These are phyloP conservation scores for Sardina pilchardus DNA, from an alignment of 2,113 vertebrate genomes.

Conservation along the genomic window DNA sequence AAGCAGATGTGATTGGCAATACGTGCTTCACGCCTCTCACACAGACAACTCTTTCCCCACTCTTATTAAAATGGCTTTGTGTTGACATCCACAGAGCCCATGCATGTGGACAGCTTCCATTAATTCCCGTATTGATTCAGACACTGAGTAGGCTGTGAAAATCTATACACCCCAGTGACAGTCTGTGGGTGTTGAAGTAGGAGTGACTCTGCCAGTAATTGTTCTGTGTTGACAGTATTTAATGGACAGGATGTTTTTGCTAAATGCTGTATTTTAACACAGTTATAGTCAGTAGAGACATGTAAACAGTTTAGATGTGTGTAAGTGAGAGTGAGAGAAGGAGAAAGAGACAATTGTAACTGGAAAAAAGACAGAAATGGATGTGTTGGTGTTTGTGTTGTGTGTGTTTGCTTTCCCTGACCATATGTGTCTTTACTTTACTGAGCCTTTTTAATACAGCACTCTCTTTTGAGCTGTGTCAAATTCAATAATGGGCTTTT, in stretches of 20 bases:
- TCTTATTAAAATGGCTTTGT: not conserved
- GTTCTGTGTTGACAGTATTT: not conserved
- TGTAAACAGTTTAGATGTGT: too few species aligned
- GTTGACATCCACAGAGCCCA: not conserved
- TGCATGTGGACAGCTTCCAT: not conserved
- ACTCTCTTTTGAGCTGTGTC: slow-evolving; percentile 1
- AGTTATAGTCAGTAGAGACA: too few species aligned
- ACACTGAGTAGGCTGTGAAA: not conserved
- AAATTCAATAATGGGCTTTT: not conserved
- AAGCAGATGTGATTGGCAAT: not conserved
- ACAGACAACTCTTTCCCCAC: not conserved
- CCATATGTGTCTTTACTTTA: not conserved
- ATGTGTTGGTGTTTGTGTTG: not conserved
- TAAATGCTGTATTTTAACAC: too few species aligned
- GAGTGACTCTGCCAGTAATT: not conserved
- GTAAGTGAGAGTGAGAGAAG: not conserved
- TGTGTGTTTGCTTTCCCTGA: not conserved
- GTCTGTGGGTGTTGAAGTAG: not conserved
- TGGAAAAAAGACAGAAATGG: not conserved
- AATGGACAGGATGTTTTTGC: not conserved
- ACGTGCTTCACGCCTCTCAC: not conserved
- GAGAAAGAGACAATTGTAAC: not conserved
- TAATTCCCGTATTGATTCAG: not conserved
- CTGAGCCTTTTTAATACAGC: not conserved
- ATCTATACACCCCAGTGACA: slow-evolving; percentile 13